Base-by-base conservation (phyloP, 2,113 vertebrate genomes). In the Ciconia boyciana region DNA sequence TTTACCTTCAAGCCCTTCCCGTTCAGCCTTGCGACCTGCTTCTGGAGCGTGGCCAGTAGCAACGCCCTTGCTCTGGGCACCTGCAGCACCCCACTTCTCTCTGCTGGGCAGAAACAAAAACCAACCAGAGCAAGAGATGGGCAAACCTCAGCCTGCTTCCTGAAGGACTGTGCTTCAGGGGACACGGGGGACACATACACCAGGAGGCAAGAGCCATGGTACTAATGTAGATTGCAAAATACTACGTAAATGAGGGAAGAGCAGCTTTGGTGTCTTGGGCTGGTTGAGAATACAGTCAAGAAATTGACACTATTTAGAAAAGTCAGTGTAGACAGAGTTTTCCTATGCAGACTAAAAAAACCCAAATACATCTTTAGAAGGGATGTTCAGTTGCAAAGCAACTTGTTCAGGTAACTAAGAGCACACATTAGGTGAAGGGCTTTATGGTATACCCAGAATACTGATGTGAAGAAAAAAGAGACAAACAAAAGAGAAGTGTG, bases 171-270 rank as follows among this genome's bases (percentile, higher is more conserved):
- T 43, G 29, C 29, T 55, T 61, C 34, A 68, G 52, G 13, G 10
- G 16, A 14, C 25, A 32, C 0, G 1, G 41, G 17, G 57, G 0
- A 1, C 29, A 28, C 12, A 4, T 36, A 39, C 14, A 57, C 15
- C 26, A 44, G n/a, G 18, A 82, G 22, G 32, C n/a, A 76, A 82
- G 49, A 87, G 28, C 36, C 26, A 39, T 0, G 5, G 8, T 44
- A 49, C 55, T 55, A 5, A 55, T 4, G 31, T 24, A 62, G 62
- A 16, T 14, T 32, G 21, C 22, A 62, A 82, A 69, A 76, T n/a
- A 7, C 31, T 41, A 32, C 31, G 44, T 34, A 66, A 66, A 60
- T 28, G 41, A 69, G 70, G 25, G 31, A 69, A 82, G 41, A 43
- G 15, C 20, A 69, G 55, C 15, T 62, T 43, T 62, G 43, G 22